Evolutionary conservation across 1,140 invertebrate genomes (phyloP), one percentile per base, ranked within the genome.

Genomic region (Platyscapa corneri): DNA sequence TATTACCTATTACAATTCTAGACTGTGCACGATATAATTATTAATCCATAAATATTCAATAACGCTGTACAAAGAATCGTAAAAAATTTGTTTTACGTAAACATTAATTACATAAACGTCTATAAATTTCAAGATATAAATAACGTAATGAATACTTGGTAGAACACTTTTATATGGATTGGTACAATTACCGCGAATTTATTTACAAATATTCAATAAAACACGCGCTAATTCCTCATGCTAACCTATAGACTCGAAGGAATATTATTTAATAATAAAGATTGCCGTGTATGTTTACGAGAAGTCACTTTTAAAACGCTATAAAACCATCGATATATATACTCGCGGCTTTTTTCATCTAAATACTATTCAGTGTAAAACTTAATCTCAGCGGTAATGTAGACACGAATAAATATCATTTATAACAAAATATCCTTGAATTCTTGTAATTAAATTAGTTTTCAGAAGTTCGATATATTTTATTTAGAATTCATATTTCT

Each of bases 41-140:
- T 42, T 74, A 42, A 74, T 74, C 37, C 70, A 74, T 74, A 74
- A 74, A 39, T 74, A 74, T 74, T 42, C 70, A n/a, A 42, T 74
- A 42, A 42, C 8, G 70, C 70, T 74, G 1, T 37, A 74, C 70
- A 74, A 42, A 42, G 70, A n/a, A 39, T 23, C 37, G 20, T 74
- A 74, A 74, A 60, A 74, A 74, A 42, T 74, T 39, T 27, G 23
- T 42, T 74, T 74, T 74, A n/a, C 39, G 37, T 74, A 74, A 74
- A 3, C 23, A 74, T 74, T 74, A 74, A 42, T 42, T 42, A 10
- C 20, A 74, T n/a, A 42, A 42, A 42, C 39, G 32, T 42, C 23
- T n/a, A 74, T 74, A 37, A 74, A 74, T 42, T 74, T 74, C 10
- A 42, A 74, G 37, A 42, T 42, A 74, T 37, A 72, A 32, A 72